Conservation (phyloP, 2,797 vertebrate species). For the Hapalemur alaotrensis region DNA sequence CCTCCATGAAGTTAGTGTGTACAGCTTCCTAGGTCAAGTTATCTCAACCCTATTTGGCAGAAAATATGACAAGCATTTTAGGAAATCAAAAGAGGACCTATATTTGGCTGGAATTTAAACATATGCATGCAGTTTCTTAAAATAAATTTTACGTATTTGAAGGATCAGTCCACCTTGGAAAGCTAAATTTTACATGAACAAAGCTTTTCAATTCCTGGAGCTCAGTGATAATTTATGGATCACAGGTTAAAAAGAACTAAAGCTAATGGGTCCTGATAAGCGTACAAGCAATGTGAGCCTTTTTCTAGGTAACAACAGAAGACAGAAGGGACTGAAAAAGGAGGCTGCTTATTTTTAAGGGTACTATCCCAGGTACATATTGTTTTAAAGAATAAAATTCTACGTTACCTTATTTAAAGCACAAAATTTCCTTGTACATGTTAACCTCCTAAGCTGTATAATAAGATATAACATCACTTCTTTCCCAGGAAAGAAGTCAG, state of each 20-base stretch:
- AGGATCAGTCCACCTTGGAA: not conserved
- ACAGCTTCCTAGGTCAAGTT: not conserved
- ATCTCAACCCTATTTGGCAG: not conserved
- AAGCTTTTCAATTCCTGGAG: not conserved
- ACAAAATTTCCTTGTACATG: not conserved
- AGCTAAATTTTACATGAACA: not conserved
- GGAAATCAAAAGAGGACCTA: not conserved
- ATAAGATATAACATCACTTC: not conserved
- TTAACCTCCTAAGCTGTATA: not conserved
- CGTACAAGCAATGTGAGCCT: not conserved
- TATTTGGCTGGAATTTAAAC: constrained; percentile 18
- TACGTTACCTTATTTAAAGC: not conserved
- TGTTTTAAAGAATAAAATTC: constrained; percentile 18
- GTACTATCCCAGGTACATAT: not conserved
- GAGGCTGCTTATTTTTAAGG: not conserved
- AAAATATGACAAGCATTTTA: not conserved
- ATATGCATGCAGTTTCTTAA: not conserved
- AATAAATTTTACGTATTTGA: constrained; percentile 5
- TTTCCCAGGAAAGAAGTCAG: not conserved
- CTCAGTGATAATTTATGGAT: not conserved
- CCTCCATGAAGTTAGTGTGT: not conserved
- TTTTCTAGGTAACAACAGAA: not conserved
- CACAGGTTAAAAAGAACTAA: not conserved
- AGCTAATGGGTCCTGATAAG: not conserved
- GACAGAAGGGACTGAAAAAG: not conserved